Conservation (phyloP, 2,113 vertebrate genomes). For the Oplegnathus fasciatus region DNA sequence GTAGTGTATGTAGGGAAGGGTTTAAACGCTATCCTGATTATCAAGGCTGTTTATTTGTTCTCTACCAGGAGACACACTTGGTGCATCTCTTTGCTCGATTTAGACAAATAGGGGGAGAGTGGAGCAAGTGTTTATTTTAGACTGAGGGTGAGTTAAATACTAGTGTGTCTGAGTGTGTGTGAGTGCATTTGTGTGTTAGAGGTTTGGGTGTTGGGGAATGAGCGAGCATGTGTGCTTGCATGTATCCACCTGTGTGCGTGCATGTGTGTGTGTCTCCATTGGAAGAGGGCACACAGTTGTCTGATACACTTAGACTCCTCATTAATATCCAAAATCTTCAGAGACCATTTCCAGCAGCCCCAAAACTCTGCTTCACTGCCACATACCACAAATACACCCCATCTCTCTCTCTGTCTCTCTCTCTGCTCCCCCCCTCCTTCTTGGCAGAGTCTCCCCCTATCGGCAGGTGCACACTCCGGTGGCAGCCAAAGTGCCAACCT, state of each 20-base stretch:
- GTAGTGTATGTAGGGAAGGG: slow-evolving; percentile 48
- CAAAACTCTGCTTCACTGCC: slow-evolving; percentile 33
- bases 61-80: slow-evolving; percentile 47
- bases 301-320: slow-evolving; percentile 72
- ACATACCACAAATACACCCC: slow-evolving; percentile 35
- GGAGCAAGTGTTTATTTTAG: slow-evolving; percentile 65
- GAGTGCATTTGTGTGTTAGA: slow-evolving; percentile 16
- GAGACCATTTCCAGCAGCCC: slow-evolving; percentile 60
- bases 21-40: slow-evolving; percentile 69
- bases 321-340: slow-evolving; percentile 78
- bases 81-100: slow-evolving; percentile 56
- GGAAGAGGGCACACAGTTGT: slow-evolving; percentile 65
- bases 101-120: slow-evolving; percentile 56
- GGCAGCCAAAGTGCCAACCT: slow-evolving; percentile 88
- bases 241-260: slow-evolving; percentile 22
- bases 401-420: not conserved
- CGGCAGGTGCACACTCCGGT: slow-evolving; percentile 85
- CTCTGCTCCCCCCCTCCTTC: slow-evolving; percentile 43
- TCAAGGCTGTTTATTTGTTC: slow-evolving; percentile 68
- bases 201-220: slow-evolving; percentile 12
- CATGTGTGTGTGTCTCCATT: slow-evolving; percentile 32
- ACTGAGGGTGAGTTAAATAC: slow-evolving; percentile 44
- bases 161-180: slow-evolving; percentile 12
- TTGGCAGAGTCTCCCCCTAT: slow-evolving; percentile 82
- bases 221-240: slow-evolving; percentile 30